Evolutionary conservation across 2,888 invertebrate species (phyloP).

Genomic region (Reticulitermes lucifugus): DNA sequence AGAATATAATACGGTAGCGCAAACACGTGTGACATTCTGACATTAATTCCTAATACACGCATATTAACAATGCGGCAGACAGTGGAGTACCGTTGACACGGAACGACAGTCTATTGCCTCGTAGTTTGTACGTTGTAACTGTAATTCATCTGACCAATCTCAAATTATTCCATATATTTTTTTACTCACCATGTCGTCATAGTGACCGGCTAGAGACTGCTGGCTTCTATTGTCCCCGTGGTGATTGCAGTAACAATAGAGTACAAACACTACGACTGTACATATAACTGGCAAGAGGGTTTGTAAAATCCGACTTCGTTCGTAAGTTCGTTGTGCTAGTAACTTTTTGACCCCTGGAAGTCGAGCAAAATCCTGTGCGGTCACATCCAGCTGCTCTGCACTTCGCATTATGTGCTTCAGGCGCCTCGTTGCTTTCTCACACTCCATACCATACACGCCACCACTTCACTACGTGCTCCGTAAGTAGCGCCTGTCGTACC

Average conservation of each 20-base stretch:
- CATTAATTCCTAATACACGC: too few species aligned
- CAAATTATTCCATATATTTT: too few species aligned
- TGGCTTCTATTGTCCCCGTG: background rate
- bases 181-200: slow-evolving; percentile 48
- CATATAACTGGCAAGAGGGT: slow-evolving; percentile 25
- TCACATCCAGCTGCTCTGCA: slow-evolving; percentile 30
- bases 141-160: too few species aligned
- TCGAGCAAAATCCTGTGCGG: slow-evolving; percentile 42
- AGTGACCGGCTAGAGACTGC: slow-evolving; percentile 43
- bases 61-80: too few species aligned
- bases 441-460: slow-evolving; percentile 54
- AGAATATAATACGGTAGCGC: too few species aligned
- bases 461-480: slow-evolving; percentile 60
- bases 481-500: slow-evolving; percentile 57
- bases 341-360: slow-evolving; percentile 45
- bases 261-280: slow-evolving; percentile 28
- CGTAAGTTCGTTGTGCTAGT: slow-evolving; percentile 39
- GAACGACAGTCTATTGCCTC: too few species aligned
- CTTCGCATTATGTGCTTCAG: slow-evolving; percentile 42
- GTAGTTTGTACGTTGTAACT: too few species aligned
- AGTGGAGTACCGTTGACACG: too few species aligned
- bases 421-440: slow-evolving; percentile 45
- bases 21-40: too few species aligned
- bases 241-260: slow-evolving; percentile 45
- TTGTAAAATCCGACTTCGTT: slow-evolving; percentile 15